Evolutionary conservation across 30 jellyfish, hydroid and myxozoan genomes (phyloP), one percentile per base, ranked within the genome.

Genomic region (Morbakka virulenta): DNA sequence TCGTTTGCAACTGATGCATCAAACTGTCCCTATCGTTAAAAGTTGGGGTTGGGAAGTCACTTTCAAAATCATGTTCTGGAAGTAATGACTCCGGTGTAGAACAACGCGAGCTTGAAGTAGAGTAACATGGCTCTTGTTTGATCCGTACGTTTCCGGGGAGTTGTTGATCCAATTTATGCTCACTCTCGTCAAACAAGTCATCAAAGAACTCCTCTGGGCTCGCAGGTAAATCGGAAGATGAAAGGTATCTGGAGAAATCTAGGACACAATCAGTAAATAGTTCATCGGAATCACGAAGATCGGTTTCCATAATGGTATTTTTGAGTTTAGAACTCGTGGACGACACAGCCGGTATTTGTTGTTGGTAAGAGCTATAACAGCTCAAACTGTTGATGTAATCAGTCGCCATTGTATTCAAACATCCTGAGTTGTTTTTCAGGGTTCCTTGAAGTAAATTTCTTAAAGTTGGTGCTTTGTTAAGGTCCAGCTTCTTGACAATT

Each of bases 51-150:
- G 98, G 98, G 34, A 92, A 71, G 53, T 92, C 96, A 85, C 85
- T 85, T 77, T 92, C 98, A 92, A 84, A 92, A 84, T 92, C 98
- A 70, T 92, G 98, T 86, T 92, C 98, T 84, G 98, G 98, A 85
- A 92, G 98, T 82, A 92, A 79, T 27, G 96, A 85, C 77, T 92
- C 98, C 53, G 98, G 98, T 26, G 98, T 92, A 74, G 98, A 92
- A 86, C 98, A 92, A 83, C 98, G 80, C 65, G 98, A 92, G 81
- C 96, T 92, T 50, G 98, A 88, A 79, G 98, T 80, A 69, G 98
- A 92, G 75, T 92, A 84, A 65, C 96, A 86, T 9, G 94, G 95
- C 75, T 92, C 98, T 78, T 92, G 91, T 87, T 92, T 92, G 67
- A 92, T 82, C 74, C 70, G 80, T 36, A 85, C 86, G 30, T 72